These are phyloP conservation scores for Anguilla japonica DNA, from an alignment of 2,113 vertebrate genomes.

Conservation along the genomic window DNA sequence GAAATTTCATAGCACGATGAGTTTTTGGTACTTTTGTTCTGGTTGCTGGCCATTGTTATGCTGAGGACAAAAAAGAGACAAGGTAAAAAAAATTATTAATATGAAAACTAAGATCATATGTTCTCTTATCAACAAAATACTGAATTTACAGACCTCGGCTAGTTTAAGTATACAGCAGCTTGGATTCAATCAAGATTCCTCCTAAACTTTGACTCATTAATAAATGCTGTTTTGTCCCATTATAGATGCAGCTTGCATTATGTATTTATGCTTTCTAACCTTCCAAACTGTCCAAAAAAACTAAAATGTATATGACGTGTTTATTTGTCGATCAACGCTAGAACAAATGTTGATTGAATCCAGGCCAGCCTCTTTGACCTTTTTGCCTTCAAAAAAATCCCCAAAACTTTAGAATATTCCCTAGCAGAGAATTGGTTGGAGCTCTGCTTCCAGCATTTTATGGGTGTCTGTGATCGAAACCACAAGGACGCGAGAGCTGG, in stretches of 20 bases:
- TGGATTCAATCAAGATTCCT: no score
- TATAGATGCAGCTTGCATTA: no score
- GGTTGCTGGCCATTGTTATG: conserved; percentile 54
- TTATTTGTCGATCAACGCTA: background rate
- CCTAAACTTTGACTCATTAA: no score
- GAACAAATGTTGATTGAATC: background rate
- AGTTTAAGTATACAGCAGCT: no score
- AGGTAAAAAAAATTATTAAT: conserved; percentile 39
- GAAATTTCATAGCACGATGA: conserved; percentile 59
- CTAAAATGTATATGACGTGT: no score
- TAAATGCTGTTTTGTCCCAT: no score
- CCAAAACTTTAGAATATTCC: background rate
- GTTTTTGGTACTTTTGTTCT: conserved; percentile 55
- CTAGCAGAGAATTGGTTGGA: conserved; percentile 31
- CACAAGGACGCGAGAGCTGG: conserved; percentile 62
- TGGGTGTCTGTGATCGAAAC: conserved; percentile 57
- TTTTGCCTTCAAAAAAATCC: conserved; percentile 23
- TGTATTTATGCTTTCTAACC: no score
- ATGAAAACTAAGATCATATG: conserved; percentile 24
- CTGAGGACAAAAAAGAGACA: conserved; percentile 44
- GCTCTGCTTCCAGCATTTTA: conserved; percentile 11
- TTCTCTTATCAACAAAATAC: background rate
- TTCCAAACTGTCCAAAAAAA: no score
- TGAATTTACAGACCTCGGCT: background rate
- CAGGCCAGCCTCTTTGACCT: background rate